A percentile compares a stretch with the other conserved stretches of the same genome.
These are phyloP conservation scores for Prionace glauca DNA, from an alignment of 2,797 vertebrate genomes.

Conservation along the genomic window DNA sequence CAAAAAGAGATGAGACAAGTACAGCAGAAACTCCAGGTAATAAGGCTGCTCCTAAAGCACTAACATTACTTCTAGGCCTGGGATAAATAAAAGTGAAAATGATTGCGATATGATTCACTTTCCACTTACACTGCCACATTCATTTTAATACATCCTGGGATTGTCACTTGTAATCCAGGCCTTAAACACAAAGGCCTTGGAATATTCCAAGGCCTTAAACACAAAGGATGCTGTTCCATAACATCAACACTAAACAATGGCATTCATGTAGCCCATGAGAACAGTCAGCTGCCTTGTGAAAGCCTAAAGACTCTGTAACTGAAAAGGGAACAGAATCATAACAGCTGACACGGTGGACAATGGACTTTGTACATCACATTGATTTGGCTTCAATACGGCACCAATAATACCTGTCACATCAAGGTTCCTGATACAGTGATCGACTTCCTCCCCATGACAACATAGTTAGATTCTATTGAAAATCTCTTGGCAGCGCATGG, in stretches of 20 bases:
- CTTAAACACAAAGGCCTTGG: too few relatives aligned
- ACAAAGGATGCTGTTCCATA: not conserved
- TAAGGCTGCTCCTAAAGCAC: not conserved
- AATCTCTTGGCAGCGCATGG: not conserved
- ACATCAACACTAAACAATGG: not conserved
- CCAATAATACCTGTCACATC: not conserved
- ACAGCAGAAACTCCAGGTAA: not conserved
- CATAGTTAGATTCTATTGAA: not conserved
- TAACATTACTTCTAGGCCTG: not conserved
- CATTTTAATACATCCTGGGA: not conserved
- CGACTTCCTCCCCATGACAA: not conserved
- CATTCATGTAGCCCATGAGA: not conserved
- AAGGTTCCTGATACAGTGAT: not conserved
- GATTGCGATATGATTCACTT: conserved; percentile 1
- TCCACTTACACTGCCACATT: not conserved
- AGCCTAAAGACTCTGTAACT: not conserved
- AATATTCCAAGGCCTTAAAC: not conserved
- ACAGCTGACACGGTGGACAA: not conserved
- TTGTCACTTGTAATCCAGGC: not conserved
- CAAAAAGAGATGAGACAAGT: not conserved
- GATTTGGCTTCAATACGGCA: not conserved
- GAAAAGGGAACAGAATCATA: not conserved
- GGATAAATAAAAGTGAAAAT: conserved; percentile 14
- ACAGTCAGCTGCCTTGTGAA: not conserved
- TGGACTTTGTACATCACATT: not conserved